Base-by-base conservation (phyloP, 2,113 vertebrate species). In the Thalassoma bifasciatum region DNA sequence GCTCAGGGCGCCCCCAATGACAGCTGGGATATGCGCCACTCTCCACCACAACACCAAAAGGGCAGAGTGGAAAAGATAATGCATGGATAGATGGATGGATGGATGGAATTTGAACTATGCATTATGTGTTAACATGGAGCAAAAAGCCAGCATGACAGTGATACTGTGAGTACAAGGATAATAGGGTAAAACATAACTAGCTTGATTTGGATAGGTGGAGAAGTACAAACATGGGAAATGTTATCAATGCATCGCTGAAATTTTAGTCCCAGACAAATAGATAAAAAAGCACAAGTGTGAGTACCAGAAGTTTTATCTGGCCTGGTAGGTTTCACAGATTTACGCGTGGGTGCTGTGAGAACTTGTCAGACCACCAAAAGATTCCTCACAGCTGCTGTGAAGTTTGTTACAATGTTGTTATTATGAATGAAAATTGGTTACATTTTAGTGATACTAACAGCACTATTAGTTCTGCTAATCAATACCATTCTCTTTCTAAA, bases 221-320 rank as follows among this genome's bases (percentile, higher is more conserved):
- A 38, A 19, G 17, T 42, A 36, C 52, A 65, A 24, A 76, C 42
- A 74, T 62, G 16, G 38, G 58, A 44, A 72, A 13, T 44, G 21
- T 59, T 38, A 72, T 53, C 72, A n/a, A 34, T 52, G 11, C 10
- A 7, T 42, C 67, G 22, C n/a, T 30, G 44, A 63, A 67, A 47
- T 79, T 42, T 12, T 19, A 61, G 40, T 40, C 37, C 24, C 30
- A 69, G 65, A 71, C 46, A 22, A 71, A 52, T 76, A 40, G 24
- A 16, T 40, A 72, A 46, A 34, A 9, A 69, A 57, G 0, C 40
- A 22, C 19, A 66, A 52, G 72, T 47, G 10, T 49, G 36, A 50
- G 53, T 44, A 17, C 42, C 54, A 17, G 34, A 53, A 47, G 65
- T 53, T 83, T 77, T 49, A 77, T 71, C 69, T 42, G 12, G 64